Evolutionary conservation across 2,113 vertebrate species (phyloP).

Genomic region (Apodemus sylvaticus): DNA sequence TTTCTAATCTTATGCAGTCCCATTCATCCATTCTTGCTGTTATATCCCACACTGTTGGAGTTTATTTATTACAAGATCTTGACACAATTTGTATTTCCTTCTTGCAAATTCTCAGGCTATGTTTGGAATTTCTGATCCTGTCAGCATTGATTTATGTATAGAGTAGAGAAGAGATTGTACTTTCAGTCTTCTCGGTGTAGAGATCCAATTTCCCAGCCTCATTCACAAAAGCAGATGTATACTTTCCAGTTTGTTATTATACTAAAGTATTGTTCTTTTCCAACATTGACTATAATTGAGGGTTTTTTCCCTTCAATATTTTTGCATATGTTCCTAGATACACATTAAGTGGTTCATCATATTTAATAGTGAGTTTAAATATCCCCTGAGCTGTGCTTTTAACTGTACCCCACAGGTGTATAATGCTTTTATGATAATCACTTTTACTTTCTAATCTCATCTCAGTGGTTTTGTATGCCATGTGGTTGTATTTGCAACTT

Average conservation of each 20-base stretch:
- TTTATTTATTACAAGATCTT: not conserved
- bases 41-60: not conserved
- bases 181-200: not conserved
- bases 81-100: not conserved
- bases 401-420: not conserved
- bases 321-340: not conserved
- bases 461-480: not conserved
- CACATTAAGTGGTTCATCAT: not conserved
- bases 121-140: not conserved
- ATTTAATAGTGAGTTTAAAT: not conserved
- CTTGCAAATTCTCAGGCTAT: not conserved
- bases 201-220: not conserved
- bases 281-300: not conserved
- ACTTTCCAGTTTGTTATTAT: not conserved
- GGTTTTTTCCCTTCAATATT: not conserved
- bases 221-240: not conserved
- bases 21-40: not conserved
- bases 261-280: not conserved
- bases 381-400: not conserved
- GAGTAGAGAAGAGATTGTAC: not conserved
- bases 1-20: not conserved
- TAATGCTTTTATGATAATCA: not conserved
- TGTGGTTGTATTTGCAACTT: not conserved
- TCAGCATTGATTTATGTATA: too few relatives aligned
- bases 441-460: not conserved